Base-by-base conservation (phyloP, 2,113 vertebrate genomes). In the Paramormyrops kingsleyae region DNA sequence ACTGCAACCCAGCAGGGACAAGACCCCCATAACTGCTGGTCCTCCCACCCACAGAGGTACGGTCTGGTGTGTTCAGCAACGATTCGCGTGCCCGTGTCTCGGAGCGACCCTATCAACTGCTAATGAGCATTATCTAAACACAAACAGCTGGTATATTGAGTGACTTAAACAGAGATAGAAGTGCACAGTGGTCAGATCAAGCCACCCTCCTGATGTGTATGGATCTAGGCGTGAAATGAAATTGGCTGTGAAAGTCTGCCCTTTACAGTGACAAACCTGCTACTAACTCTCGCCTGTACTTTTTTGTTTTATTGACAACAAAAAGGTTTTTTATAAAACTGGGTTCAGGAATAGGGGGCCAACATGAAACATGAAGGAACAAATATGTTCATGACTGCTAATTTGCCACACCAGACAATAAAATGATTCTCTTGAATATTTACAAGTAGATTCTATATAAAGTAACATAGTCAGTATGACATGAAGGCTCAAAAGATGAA, bases 141-240 rank as follows among this genome's bases (percentile, higher is more conserved):
- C 39, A 74, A 27, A 74, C 47, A 83, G 86, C 17, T 46, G 49
- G 39, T 89, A 80, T 89, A 83, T 53, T 80, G 84, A 87, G n/a
- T 27, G 19, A 47, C 52, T 89, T 90, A 44, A 87, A 70, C 56
- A 42, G 46, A 91, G 88, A 83, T 91, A 91, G 89, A 44, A 70
- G 84, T 89, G 70, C 56, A 87, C 52, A 91, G 80, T 87, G 35
- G 83, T 24, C 89, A 87, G 88, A 91, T 90, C 52, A 77, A 89
- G 70, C 52, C 84, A 89, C 52, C 89, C 80, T 66, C 62, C 62
- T 59, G 84, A 27, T 13, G 19, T n/a, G 39, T 89, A 87, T 87
- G 88, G 89, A 87, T 91, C 52, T 88, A 83, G 83, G 89, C 39
- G 52, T 74, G 59, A 89, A 46, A 66, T 42, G 66, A 90, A 85